Evolutionary conservation across 1,140 invertebrate species (phyloP), one percentile per base, ranked within the genome.

Genomic region (Dryas iulia): DNA sequence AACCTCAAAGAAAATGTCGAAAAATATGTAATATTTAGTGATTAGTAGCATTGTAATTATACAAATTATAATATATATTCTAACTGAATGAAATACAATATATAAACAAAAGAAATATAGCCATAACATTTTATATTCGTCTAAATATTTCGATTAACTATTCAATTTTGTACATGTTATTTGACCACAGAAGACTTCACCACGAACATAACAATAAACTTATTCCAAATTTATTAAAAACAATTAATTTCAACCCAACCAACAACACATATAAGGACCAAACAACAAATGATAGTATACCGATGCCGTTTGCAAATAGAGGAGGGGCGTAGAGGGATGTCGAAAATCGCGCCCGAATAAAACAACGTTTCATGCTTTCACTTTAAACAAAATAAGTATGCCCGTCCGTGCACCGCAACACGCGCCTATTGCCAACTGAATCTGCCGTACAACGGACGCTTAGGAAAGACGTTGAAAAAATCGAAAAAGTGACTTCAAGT

Each of bases 311-410:
- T 74, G 82, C 77, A 81, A 78, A 80, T 77, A 81, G 66, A 62
- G 83, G 83, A 82, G 84, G 83, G 79, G 76, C 63, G 60, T 63
- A 67, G 57, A 83, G 82, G 88, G 84, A 89, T 90, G 87, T 76
- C 88, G 88, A 90, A 90, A 90, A 91, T 80, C 69, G 67, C 66
- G 73, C 75, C 77, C 76, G 82, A 89, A 89, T 89, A 91, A 85
- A 89, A 90, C 87, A 86, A 84, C 73, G 82, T 65, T 71, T 74
- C 75, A 78, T 82, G 87, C 89, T 91, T 91, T 91, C 89, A 91
- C 89, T 81, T 87, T 81, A 86, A 86, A 85, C 85, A 81, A 83
- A 83, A 86, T 83, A 80, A 84, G 74, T 66, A 82, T 76, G 76
- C 69, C 81, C 63, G 80, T 77, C 79, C 76, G 77, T 66, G 76